Base-by-base conservation (phyloP, 1,140 invertebrate genomes). In the Lucilia cuprina region DNA sequence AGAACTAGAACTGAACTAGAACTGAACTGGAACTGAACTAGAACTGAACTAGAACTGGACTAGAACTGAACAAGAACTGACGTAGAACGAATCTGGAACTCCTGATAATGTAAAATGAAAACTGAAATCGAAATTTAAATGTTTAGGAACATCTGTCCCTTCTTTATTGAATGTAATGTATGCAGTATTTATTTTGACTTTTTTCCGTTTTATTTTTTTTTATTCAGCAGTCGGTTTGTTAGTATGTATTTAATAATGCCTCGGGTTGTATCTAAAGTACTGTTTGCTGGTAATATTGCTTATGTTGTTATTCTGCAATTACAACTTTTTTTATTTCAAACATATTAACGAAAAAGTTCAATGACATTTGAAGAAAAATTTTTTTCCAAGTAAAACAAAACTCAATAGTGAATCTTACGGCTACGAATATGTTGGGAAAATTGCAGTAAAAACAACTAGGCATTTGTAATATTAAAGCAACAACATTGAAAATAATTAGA, bases 221-320 rank as follows among this genome's bases (percentile, higher is more conserved):
- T 55, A 5, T 55, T 55, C 50, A 17, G 50, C 50, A 55, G 50
- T 55, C 17, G 75, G n/a, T 78, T 78, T 25, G n/a, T 30, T 80
- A 47, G 77, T 25, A 50, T 80, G 77, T 25, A 50, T 80, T 80
- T 80, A 80, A 80, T 80, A 41, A 80, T 80, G 77, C 77, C 47
- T 80, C 47, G 77, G 77, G 41, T 80, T 80, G 41, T 49, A 80
- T 80, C 77, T 80, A 25, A 80, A 80, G 77, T 80, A 80, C 41
- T 80, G 75, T 49, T 50, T 78, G 50, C 82, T 47, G 35, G 65
- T 83, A 74, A 70, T 83, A 74, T 47, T 84, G 82, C 75, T 82
- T 74, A 60, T 84, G 80, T 30, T 78, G 55, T n/a, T 10, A 35
- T 74, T 83, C 80, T 83, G 65, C 19, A 70, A 84, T 85, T 83